Base-by-base conservation (phyloP, 2,888 invertebrate genomes). In the Epirrita christyi region DNA sequence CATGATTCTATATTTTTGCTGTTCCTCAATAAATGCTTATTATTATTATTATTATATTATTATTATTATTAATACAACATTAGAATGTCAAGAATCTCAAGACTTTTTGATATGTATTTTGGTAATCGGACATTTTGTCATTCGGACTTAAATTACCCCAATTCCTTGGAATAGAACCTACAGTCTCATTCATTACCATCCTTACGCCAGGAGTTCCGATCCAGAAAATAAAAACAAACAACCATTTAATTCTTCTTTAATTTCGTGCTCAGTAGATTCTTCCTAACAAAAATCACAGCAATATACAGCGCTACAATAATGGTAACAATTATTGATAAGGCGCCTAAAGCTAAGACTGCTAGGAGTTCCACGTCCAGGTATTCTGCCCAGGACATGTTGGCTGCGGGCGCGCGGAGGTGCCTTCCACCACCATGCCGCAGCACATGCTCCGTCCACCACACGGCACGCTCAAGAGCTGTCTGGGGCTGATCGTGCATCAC, bases 391-490 rank as follows among this genome's bases (percentile, higher is more conserved):
- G 76, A 53, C 38, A 81, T 70, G 54, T 76, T 73, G 2, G 80
- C 76, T 2, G 75, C 73, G 0, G 86, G 84, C 11, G 86, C 73
- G 10, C 80, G 76, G 0, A 92, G 75, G 59, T 92, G 90, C 43
- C 61, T 62, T 1, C 86, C 85, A 5, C 88, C 86, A 11, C 78
- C 76, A 59, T 91, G 85, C 5, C 89, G 75, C n/a, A 92, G 63
- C 6, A 92, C 81, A 67, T 92, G 82, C 63, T 92, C 92, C 6
- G 81, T 84, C 89, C 90, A 90, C 91, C 91, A 91, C 1, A 92
- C 69, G 0, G 86, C 85, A 11, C 85, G 81, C 3, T 91, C 83
- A 27, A 90, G 44, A 0, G 86, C 75, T 1, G 62, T 56, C 66
- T 83, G 75, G 0, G 87, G 88, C 62, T 87, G 81, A 54, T 92